Evolutionary conservation across 2,888 invertebrate species (phyloP), one percentile per base, ranked within the genome.

Genomic region (Apodemia zela): DNA sequence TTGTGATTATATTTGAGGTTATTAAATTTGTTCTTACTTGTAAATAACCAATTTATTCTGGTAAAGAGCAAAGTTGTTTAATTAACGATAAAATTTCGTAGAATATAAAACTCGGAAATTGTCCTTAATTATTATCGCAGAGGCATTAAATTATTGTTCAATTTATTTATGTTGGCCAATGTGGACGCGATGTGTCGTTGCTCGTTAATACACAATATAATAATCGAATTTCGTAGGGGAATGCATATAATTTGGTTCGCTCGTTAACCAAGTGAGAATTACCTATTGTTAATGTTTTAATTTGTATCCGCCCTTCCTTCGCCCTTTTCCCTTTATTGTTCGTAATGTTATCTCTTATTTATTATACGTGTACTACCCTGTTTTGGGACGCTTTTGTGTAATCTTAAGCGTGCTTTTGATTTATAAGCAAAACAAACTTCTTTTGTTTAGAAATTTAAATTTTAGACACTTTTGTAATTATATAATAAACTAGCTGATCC

Each of bases 281-380:
- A 85, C 82, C 84, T 86, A 87, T 87, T 87, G 87, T 88, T 86
- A 87, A 87, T 88, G 83, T 85, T 87, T 88, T 87, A 88, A 89
- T 89, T 89, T 86, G 85, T 84, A 79, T 82, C 83, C 78, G 78
- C 75, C 76, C 75, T 75, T 75, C 68, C 72, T 71, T 70, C 67
- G 66, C 68, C 66, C 45, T 62, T 62, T 59, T 18, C 58, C 42
- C 42, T 62, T 59, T 58, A 47, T 59, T 59, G 63, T 59, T 47
- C 59, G 63, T 49, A 59, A 63, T 59, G 45, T 49, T 58, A 47
- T 59, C 42, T 45, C 59, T 49, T 63, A 63, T 63, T 59, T 47
- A 45, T 59, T 59, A 63, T 63, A 57, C 54, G 54, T 57, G 54
- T 57, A 25, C 13, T n/a, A 13, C 11, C 54, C 25, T 25, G 54